Evolutionary conservation across 2,888 invertebrate species (phyloP).

Genomic region (Agrotis ipsilon): DNA sequence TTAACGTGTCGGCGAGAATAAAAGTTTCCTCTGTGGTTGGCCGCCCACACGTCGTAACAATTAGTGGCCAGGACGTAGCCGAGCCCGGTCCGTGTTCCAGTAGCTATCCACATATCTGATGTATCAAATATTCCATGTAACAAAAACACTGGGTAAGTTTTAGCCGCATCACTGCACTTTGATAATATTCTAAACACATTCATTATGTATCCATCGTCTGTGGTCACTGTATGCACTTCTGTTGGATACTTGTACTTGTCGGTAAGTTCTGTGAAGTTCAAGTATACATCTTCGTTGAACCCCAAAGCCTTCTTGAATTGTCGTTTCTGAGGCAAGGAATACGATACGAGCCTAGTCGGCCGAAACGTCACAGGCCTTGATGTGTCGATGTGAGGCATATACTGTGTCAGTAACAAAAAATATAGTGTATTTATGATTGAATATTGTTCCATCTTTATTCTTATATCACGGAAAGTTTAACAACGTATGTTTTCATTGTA

Average conservation of each 20-base stretch:
- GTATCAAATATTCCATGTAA: slow-evolving; percentile 80
- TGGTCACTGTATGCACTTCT: slow-evolving; percentile 76
- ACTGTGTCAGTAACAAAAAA: slow-evolving; percentile 63
- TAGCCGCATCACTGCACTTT: slow-evolving; percentile 69
- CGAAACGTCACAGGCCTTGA: slow-evolving; percentile 44
- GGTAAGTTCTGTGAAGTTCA: slow-evolving; percentile 81
- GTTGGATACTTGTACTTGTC: slow-evolving; percentile 76
- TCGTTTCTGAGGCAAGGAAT: slow-evolving; percentile 76
- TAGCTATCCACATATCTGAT: slow-evolving; percentile 78
- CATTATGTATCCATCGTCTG: slow-evolving; percentile 82
- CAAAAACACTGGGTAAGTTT: slow-evolving; percentile 74
- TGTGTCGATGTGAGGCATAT: slow-evolving; percentile 60
- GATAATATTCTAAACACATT: slow-evolving; percentile 77
- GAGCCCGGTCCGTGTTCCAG: slow-evolving; percentile 74
- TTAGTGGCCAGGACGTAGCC: slow-evolving; percentile 84
- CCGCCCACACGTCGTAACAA: slow-evolving; percentile 89
- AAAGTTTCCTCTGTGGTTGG: slow-evolving; percentile 91
- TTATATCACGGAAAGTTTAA: slow-evolving; percentile 73
- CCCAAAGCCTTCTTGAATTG: slow-evolving; percentile 77
- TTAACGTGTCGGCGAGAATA: slow-evolving; percentile 91
- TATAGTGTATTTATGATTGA: slow-evolving; percentile 56
- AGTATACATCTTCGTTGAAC: slow-evolving; percentile 81
- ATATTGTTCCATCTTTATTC: slow-evolving; percentile 69
- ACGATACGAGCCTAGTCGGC: slow-evolving; percentile 70
- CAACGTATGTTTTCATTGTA: slow-evolving; percentile 76